These are phyloP conservation scores for Thalassophryne amazonica DNA, from an alignment of 2,797 vertebrate species.

Conservation along the genomic window DNA sequence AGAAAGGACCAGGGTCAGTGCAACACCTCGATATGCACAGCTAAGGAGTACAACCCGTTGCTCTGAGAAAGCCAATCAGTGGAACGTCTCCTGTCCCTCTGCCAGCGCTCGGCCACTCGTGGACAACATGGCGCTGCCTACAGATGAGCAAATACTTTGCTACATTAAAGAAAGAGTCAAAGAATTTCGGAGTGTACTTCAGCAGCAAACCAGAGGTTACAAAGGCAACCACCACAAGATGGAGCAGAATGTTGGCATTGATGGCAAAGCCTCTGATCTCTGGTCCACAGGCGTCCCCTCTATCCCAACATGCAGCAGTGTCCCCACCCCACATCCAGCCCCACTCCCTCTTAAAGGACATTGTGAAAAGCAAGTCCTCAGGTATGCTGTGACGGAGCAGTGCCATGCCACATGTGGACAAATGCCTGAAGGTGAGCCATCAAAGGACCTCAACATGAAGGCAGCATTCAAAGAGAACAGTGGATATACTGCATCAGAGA, in stretches of 20 bases:
- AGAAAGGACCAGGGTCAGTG: neutral
- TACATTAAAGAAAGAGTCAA: fast-evolving
- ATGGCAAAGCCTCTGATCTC: neutral
- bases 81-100: neutral
- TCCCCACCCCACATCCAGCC: neutral
- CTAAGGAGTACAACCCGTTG: too few relatives aligned
- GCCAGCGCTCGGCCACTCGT: neutral
- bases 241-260: too few relatives aligned
- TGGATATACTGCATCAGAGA: neutral
- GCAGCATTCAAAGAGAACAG: neutral
- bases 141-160: neutral
- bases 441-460: neutral
- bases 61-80: too few relatives aligned
- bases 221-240: too few relatives aligned
- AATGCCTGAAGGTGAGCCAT: neutral
- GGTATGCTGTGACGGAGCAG: neutral
- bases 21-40: neutral
- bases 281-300: neutral
- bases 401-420: neutral
- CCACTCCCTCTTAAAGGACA: neutral
- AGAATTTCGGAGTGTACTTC: fast-evolving
- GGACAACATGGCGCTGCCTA: neutral
- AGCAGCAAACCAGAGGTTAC: fast-evolving
- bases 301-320: neutral
- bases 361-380: neutral